Evolutionary conservation across 2,888 invertebrate genomes (phyloP).

Genomic region (Willowsia nigromaculata): DNA sequence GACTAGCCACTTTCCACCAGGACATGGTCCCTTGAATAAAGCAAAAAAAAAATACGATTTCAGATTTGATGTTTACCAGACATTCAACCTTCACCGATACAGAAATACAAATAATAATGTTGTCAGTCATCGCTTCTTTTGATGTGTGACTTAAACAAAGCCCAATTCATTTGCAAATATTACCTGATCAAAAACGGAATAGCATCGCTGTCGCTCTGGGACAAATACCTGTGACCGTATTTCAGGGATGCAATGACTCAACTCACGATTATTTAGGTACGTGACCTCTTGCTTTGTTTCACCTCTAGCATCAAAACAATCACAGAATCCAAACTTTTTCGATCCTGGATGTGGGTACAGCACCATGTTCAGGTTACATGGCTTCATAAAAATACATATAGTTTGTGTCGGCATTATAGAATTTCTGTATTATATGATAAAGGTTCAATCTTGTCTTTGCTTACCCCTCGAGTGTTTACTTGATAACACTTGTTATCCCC

Average conservation of each 20-base stretch:
- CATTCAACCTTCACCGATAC: too few relatives aligned
- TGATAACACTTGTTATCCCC: constrained; percentile 60
- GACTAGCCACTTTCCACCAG: constrained; percentile 72
- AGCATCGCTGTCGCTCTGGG: constrained; percentile 72
- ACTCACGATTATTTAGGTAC: constrained; percentile 46
- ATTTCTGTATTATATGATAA: too few relatives aligned
- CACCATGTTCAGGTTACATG: constrained; percentile 66
- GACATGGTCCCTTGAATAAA: constrained; percentile 71
- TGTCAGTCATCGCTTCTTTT: not conserved
- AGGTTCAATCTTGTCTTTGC: not conserved
- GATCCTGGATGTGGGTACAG: constrained; percentile 65
- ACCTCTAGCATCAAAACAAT: constrained; percentile 72
- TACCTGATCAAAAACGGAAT: constrained; percentile 73
- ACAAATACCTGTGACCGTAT: constrained; percentile 70
- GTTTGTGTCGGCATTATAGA: too few relatives aligned
- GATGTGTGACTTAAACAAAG: not conserved
- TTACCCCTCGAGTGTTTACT: constrained; percentile 63
- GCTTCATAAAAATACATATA: constrained; percentile 15
- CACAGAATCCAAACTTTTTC: constrained; percentile 69
- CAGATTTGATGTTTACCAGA: too few relatives aligned
- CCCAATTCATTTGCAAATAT: not conserved
- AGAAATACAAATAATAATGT: not conserved
- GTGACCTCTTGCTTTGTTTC: constrained; percentile 68
- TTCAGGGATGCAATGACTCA: constrained; percentile 66
- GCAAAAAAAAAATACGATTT: too few relatives aligned